Evolutionary conservation across 2,113 vertebrate genomes (phyloP), one percentile per base, ranked within the genome.

Genomic region (Lamprologus speciosus): DNA sequence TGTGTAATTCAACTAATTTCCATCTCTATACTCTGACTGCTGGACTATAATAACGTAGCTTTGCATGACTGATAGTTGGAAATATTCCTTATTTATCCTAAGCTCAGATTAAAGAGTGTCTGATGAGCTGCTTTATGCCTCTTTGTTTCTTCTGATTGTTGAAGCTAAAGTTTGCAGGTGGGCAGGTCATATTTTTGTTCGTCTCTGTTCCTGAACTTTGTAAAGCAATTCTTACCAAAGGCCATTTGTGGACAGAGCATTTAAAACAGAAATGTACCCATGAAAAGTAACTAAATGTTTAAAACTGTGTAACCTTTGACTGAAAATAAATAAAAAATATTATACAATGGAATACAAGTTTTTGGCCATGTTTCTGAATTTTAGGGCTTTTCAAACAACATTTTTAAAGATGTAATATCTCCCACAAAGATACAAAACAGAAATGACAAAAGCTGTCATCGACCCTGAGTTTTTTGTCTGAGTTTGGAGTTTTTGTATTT

Each of bases 251-350:
- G 9, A n/a, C 9, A n/a, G 3, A 53, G 9, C 0, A 53, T 53
- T 53, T 53, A 53, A 2, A 53, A 53, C 0, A 53, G 3, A 53
- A 53, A n/a, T 10, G 50, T n/a, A 51, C 19, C 9, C 50, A 53
- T 0, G 19, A 0, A 53, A n/a, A 53, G 9, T 0, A n/a, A 53
- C 0, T n/a, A n/a, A n/a, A 53, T 6, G 5, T 53, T n/a, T 53
- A 53, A 53, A 53, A 53, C 19, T 10, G 50, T 53, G 50, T 53
- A 53, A n/a, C 50, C 0, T 53, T 53, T 53, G 50, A 53, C 9
- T 53, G 50, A 53, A 53, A 53, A 53, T 10, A n/a, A 53, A 53
- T 6, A 53, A n/a, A 53, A n/a, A 53, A 1, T 28, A 28, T 28
- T 28, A 28, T 28, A 45, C 6, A 45, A 16, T 4, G 13, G 6